Conservation (phyloP, 2,888 invertebrate species). For the Dysmachus trigonus region DNA sequence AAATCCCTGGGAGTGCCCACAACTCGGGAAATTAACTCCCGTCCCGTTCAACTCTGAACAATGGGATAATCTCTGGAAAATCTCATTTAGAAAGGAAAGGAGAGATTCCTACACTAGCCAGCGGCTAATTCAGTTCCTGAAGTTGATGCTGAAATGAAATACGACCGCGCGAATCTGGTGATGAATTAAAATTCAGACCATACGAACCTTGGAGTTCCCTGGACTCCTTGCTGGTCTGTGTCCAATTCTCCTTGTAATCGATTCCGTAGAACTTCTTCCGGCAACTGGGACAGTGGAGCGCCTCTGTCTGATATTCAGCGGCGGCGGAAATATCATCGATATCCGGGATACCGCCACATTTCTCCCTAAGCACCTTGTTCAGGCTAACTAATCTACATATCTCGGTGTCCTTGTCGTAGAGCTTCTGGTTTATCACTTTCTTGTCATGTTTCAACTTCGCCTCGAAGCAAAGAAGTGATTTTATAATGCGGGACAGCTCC, state of each 20-base stretch:
- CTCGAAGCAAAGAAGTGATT: conserved; percentile 62
- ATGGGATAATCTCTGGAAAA: not conserved
- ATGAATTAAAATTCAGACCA: not conserved
- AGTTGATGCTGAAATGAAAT: not conserved
- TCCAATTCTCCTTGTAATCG: conserved; percentile 58
- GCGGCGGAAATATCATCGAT: not conserved
- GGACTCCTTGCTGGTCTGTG: conserved; percentile 57
- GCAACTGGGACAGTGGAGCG: conserved; percentile 63
- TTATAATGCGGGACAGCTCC: conserved; percentile 62
- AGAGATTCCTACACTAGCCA: not conserved
- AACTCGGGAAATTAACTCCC: not conserved
- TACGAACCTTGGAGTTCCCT: not conserved
- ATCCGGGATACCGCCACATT: conserved; percentile 25
- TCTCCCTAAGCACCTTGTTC: conserved; percentile 58
- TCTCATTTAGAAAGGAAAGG: not conserved
- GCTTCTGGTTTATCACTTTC: conserved; percentile 61
- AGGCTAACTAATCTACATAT: conserved; percentile 60
- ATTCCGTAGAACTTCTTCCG: conserved; percentile 63
- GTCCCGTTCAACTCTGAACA: not conserved
- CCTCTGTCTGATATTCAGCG: conserved; percentile 54
- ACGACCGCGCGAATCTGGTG: not conserved
- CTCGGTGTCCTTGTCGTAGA: conserved; percentile 61
- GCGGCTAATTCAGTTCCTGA: no score
- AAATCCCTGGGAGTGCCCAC: not conserved
- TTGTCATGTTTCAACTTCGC: conserved; percentile 63